These are phyloP conservation scores for Drosophila yakuba DNA, from an alignment of 1,140 invertebrate genomes.

Conservation along the genomic window DNA sequence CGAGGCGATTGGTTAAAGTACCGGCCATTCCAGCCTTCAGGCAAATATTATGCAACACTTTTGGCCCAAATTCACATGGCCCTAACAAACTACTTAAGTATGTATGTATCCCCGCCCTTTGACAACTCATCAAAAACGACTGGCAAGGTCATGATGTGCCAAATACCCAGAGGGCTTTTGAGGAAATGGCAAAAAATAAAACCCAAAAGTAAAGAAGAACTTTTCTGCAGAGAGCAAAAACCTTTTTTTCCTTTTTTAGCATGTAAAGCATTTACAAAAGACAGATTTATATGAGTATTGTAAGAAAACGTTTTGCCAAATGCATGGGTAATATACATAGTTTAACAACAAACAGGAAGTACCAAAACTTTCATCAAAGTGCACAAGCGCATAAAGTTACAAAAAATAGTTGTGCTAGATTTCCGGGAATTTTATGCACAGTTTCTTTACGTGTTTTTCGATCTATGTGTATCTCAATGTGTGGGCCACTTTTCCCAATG, in stretches of 20 bases:
- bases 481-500: slow-evolving; percentile 40
- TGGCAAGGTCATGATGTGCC: slow-evolving; percentile 77
- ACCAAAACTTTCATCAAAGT: too few species aligned
- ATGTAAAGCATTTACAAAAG: not conserved
- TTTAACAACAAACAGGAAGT: too few species aligned
- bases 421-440: not conserved
- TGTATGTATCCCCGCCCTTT: slow-evolving; percentile 43
- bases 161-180: slow-evolving; percentile 67
- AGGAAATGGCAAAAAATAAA: slow-evolving; percentile 54
- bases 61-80: slow-evolving; percentile 58
- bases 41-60: slow-evolving; percentile 79
- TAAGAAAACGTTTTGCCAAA: too few species aligned
- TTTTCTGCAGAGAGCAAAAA: slow-evolving; percentile 23
- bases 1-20: slow-evolving; percentile 51
- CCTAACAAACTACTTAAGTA: not conserved
- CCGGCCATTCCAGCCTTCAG: slow-evolving; percentile 49
- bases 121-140: slow-evolving; percentile 73
- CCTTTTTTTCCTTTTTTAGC: too few species aligned
- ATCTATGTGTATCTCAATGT: slow-evolving; percentile 35
- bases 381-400: not conserved
- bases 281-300: too few species aligned
- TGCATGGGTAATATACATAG: too few species aligned
- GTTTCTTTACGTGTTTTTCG: slow-evolving; percentile 23
- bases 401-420: not conserved
- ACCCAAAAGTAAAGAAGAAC: slow-evolving; percentile 47